Conservation (phyloP, 2,888 invertebrate species). For the Pandemis heparana region DNA sequence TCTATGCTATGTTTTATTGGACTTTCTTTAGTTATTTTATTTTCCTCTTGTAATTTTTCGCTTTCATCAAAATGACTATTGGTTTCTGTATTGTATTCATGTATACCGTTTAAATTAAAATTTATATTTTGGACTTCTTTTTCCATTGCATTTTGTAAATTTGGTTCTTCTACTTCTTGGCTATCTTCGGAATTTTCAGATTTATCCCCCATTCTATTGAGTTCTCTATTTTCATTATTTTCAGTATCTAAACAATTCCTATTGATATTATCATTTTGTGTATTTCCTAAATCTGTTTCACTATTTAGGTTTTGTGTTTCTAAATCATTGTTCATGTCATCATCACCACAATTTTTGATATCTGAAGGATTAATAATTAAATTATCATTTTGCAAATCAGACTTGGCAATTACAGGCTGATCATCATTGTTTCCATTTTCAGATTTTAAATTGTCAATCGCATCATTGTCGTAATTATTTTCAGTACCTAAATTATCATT, state of each 20-base stretch:
- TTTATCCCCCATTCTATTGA: neutral
- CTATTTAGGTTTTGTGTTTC: neutral
- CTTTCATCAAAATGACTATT: slow-evolving; percentile 2
- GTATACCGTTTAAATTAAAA: neutral
- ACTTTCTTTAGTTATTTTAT: slow-evolving; percentile 25
- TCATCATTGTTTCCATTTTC: neutral
- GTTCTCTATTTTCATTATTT: neutral
- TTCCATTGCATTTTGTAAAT: slow-evolving; percentile 8
- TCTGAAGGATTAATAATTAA: neutral
- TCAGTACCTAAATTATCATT: neutral
- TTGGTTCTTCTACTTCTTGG: neutral
- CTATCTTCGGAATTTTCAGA: neutral
- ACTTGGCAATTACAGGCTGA: neutral
- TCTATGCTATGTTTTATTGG: slow-evolving; percentile 40
- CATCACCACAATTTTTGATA: neutral
- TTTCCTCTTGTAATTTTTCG: neutral
- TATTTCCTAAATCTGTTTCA: neutral
- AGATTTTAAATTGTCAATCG: neutral
- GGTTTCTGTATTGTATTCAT: neutral
- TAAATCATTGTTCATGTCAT: neutral
- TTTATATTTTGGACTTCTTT: neutral
- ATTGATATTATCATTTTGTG: neutral
- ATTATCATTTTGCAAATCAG: neutral
- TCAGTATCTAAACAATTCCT: neutral
- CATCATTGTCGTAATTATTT: neutral